Conservation (phyloP, 2,113 vertebrate genomes). For the cattle (Bos taurus) region DNA sequence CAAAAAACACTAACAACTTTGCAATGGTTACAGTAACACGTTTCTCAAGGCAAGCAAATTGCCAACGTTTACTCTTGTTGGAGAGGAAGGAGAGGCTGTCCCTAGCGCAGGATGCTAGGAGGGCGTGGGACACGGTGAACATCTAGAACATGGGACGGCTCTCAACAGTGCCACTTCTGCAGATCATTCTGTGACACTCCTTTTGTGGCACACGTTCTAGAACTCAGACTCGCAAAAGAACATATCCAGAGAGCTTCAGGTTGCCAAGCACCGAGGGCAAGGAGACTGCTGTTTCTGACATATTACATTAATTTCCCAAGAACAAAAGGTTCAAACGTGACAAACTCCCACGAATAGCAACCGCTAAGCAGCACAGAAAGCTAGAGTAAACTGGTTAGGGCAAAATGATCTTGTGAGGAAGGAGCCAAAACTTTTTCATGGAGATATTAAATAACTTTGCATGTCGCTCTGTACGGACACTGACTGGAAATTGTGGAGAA, state of each 20-base stretch:
- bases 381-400: neutral
- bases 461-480: neutral
- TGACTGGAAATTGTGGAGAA: neutral
- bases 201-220: neutral
- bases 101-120: neutral
- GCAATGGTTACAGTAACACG: neutral
- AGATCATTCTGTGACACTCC: neutral
- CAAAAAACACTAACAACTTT: conserved; percentile 33
- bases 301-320: conserved; percentile 45
- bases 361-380: neutral
- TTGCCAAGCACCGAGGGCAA: conserved; percentile 52
- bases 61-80: neutral
- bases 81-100: neutral
- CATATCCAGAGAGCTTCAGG: neutral
- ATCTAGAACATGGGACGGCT: neutral
- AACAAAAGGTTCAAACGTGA: conserved; percentile 15
- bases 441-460: neutral
- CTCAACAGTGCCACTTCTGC: neutral
- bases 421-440: neutral
- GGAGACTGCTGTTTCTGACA: conserved; percentile 26
- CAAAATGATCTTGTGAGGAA: neutral
- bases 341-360: conserved; percentile 6
- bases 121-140: neutral
- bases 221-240: conserved; percentile 21
- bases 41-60: conserved; percentile 33